Evolutionary conservation across 2,888 invertebrate species (phyloP).

Genomic region (Drosophila prostipennis): DNA sequence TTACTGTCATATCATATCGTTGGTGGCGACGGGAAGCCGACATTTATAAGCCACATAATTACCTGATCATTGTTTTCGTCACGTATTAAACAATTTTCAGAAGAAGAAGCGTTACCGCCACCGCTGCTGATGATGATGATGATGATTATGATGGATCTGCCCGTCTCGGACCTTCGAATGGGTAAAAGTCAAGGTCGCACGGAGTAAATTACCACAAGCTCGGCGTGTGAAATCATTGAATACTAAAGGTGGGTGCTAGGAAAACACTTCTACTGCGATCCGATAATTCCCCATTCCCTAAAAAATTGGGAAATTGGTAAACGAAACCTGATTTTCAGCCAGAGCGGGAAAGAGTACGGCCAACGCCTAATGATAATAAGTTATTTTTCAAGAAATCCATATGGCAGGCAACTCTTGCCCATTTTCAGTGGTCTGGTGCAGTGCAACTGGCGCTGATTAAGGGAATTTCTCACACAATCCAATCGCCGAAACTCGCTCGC

Average conservation of each 20-base stretch:
- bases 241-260: conserved; percentile 18
- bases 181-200: conserved; percentile 69
- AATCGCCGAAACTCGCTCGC: conserved; percentile 42
- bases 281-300: conserved; percentile 8
- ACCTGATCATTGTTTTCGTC: conserved; percentile 71
- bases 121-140: conserved; percentile 18
- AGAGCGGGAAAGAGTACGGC: background rate
- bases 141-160: conserved; percentile 28
- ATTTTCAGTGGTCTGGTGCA: conserved; percentile 40
- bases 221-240: conserved; percentile 38
- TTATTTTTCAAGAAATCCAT: conserved; percentile 18
- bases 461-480: conserved; percentile 76
- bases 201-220: background rate
- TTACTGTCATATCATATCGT: conserved; percentile 42
- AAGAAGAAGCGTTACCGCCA: conserved; percentile 37
- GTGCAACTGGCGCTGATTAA: conserved; percentile 72
- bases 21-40: conserved; percentile 27
- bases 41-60: conserved; percentile 57
- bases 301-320: conserved; percentile 25
- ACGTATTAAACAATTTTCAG: conserved; percentile 64
- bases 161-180: conserved; percentile 23
- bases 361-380: conserved; percentile 44
- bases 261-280: conserved; percentile 10
- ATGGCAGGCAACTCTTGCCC: conserved; percentile 12
- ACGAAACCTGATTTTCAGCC: background rate